Percentiles rank a stretch among this genome's conserved stretches.
Conservation (phyloP, 2,888 invertebrate species). For the Oligia strigilis region DNA sequence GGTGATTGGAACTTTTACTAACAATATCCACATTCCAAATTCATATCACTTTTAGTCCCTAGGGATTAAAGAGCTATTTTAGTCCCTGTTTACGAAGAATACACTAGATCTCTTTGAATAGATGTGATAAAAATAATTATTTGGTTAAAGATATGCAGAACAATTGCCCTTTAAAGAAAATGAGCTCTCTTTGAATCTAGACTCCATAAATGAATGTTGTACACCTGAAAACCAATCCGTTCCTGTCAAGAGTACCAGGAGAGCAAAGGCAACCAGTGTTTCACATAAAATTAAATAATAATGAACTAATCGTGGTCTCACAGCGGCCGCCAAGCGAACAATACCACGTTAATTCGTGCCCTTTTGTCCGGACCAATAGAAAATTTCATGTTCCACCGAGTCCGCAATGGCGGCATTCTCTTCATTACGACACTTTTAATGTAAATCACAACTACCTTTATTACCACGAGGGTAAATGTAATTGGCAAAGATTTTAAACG, state of each 20-base stretch:
- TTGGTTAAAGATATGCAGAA: not conserved
- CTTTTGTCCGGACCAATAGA: constrained; percentile 89
- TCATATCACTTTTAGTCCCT: too few relatives aligned
- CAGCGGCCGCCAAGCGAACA: constrained; percentile 81
- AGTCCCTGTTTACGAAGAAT: too few relatives aligned
- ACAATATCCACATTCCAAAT: too few relatives aligned
- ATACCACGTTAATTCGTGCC: constrained; percentile 87
- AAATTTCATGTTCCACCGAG: constrained; percentile 87
- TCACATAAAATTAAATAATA: constrained; percentile 88
- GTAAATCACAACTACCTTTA: constrained; percentile 86
- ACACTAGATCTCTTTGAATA: too few relatives aligned
- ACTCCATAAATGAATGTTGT: not conserved
- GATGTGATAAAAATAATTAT: not conserved
- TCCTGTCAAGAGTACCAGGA: constrained; percentile 59
- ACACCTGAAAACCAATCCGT: constrained; percentile 42
- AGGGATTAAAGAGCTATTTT: too few relatives aligned
- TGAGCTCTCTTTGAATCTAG: not conserved
- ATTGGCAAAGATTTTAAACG: constrained; percentile 64
- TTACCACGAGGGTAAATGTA: constrained; percentile 72
- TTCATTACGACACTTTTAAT: constrained; percentile 86
- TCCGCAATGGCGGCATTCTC: constrained; percentile 82
- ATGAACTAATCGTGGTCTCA: constrained; percentile 85
- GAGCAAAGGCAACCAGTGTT: constrained; percentile 66
- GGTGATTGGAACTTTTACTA: too few relatives aligned
- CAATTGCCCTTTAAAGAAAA: not conserved